These are phyloP conservation scores for Nothura maculosa DNA, from an alignment of 2,797 vertebrate genomes.

Conservation along the genomic window DNA sequence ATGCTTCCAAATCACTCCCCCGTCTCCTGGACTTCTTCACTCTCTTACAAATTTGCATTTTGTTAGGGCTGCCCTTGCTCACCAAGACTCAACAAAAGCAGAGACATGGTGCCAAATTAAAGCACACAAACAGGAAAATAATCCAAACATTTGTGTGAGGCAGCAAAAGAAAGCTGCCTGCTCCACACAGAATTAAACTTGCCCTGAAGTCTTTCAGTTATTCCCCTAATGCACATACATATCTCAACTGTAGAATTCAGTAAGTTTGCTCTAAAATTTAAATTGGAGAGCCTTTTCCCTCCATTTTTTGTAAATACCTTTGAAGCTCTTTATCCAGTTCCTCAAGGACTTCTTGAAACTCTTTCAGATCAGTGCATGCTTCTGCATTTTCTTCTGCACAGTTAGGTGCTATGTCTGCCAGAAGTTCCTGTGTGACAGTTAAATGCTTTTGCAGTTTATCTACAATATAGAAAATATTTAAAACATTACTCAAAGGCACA, in stretches of 20 bases:
- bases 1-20: background rate
- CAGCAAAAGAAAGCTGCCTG: background rate
- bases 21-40: background rate
- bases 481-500: background rate
- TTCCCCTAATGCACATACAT: background rate
- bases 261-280: background rate
- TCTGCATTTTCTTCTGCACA: slow-evolving; percentile 61
- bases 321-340: slow-evolving; percentile 82
- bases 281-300: background rate
- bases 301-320: slow-evolving; percentile 76
- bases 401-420: slow-evolving; percentile 74
- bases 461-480: slow-evolving; percentile 30
- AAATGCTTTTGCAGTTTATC: slow-evolving; percentile 80
- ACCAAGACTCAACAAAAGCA: background rate
- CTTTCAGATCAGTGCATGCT: slow-evolving; percentile 66
- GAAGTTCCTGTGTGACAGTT: slow-evolving; percentile 75
- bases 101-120: background rate
- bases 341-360: slow-evolving; percentile 77
- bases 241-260: too few relatives aligned
- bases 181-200: background rate
- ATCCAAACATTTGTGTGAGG: too few relatives aligned
- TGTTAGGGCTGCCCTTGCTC: background rate
- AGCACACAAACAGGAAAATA: background rate
- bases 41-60: background rate
- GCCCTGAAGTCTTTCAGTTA: background rate